Percentiles rank a stretch among this genome's conserved stretches.
Conservation (phyloP, 2,797 vertebrate genomes). For the Hippopotamyrus pictus region DNA sequence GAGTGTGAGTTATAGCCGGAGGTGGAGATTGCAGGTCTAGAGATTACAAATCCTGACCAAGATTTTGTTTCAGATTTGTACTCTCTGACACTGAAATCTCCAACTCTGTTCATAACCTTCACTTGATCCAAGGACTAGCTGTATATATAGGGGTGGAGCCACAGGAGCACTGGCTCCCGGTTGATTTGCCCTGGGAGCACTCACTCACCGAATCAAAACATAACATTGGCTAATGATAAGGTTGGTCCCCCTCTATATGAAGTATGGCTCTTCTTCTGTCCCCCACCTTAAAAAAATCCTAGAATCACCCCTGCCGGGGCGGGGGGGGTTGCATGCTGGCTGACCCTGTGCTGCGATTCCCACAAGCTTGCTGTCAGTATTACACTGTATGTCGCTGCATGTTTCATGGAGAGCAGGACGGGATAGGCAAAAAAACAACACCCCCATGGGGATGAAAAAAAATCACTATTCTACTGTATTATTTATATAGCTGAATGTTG, state of each 20-base stretch:
- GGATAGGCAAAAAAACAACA: neutral
- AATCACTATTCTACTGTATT: neutral
- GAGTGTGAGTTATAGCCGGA: neutral
- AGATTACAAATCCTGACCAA: neutral
- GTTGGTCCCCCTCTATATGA: neutral
- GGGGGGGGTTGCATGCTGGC: neutral
- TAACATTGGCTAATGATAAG: neutral
- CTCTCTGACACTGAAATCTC: neutral
- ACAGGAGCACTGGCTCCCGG: neutral
- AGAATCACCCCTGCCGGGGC: neutral
- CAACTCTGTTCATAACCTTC: neutral
- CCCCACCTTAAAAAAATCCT: neutral
- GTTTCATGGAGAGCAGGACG: neutral
- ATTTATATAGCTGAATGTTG: neutral
- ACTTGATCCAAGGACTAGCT: neutral
- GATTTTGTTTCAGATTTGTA: neutral
- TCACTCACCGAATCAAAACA: neutral
- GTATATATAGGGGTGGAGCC: neutral
- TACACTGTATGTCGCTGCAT: neutral
- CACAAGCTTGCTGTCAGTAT: neutral
- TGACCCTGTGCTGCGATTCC: neutral
- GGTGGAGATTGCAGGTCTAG: neutral
- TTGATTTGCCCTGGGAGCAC: neutral
- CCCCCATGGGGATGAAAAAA: neutral
- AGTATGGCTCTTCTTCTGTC: neutral